Base-by-base conservation (phyloP, 2,113 vertebrate genomes). In the Pseudopodoces humilis region DNA sequence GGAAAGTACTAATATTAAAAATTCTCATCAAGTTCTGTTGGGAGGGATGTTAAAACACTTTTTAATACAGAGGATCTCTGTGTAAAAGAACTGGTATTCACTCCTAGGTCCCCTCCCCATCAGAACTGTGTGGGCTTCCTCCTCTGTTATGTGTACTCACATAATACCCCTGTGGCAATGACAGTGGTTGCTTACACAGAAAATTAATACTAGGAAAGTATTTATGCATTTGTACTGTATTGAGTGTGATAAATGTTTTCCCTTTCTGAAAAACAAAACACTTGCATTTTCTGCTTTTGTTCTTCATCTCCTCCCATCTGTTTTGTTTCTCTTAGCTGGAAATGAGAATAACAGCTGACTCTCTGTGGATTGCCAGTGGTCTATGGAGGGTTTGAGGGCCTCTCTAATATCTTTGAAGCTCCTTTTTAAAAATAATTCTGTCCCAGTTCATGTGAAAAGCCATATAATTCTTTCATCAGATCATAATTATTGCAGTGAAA, bases 211-310 rank as follows among this genome's bases (percentile, higher is more conserved):
- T 72, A 89, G 86, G 74, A 95, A 97, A 97, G 77, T 91, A 94
- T 95, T 97, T 92, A 88, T 46, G 62, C 41, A 75, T 95, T 94
- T 95, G 64, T 75, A 52, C 81, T 60, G 8, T 82, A 86, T 52
- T 94, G 94, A 96, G 86, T 91, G 92, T 94, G 83, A 95, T 91
- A 95, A 94, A 95, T 95, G 60, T 68, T 94, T 95, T 88, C 49
- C 56, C 86, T 78, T 86, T 93, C 64, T 93, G 64, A 94, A 97
- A 95, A 95, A 92, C 86, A 94, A 92, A 91, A 82, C 86, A 95
- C 94, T 97, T 97, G 79, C 64, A 52, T 92, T 94, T 94, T 92
- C 83, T 94, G 69, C 92, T 94, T 96, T 97, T 95, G 81, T 91
- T 94, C 81, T 88, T 91, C 69, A 64, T 92, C 77, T 94, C 69